These are phyloP conservation scores for Bombyx mori DNA, from an alignment of 1,140 invertebrate species.

Conservation along the genomic window DNA sequence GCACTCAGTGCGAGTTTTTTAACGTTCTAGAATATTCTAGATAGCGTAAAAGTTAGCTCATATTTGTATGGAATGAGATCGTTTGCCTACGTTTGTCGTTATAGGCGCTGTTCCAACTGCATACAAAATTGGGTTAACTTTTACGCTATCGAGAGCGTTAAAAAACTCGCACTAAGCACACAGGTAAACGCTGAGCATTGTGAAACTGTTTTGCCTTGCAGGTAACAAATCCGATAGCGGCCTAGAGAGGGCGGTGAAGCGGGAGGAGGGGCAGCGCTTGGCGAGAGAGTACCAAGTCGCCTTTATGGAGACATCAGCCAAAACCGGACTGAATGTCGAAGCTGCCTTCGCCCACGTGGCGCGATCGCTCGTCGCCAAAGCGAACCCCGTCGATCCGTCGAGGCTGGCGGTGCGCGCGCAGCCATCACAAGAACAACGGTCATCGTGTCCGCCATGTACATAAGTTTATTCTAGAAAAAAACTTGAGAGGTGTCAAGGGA, in stretches of 20 bases:
- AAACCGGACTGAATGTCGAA: slow-evolving; percentile 88
- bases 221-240: slow-evolving; percentile 88
- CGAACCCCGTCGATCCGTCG: slow-evolving; percentile 52
- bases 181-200: neutral
- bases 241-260: slow-evolving; percentile 79
- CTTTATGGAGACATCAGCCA: slow-evolving; percentile 91
- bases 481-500: too few relatives aligned
- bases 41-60: too few relatives aligned
- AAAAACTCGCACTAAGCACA: neutral
- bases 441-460: slow-evolving; percentile 56
- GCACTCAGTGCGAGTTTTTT: neutral
- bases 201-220: slow-evolving; percentile 43
- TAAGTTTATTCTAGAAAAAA: slow-evolving; percentile 26
- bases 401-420: slow-evolving; percentile 59
- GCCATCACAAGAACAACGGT: slow-evolving; percentile 49
- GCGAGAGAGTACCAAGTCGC: slow-evolving; percentile 86
- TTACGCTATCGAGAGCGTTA: too few relatives aligned
- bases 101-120: too few relatives aligned
- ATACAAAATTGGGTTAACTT: too few relatives aligned
- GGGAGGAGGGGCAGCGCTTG: slow-evolving; percentile 86
- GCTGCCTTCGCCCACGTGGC: slow-evolving; percentile 86
- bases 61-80: too few relatives aligned
- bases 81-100: too few relatives aligned
- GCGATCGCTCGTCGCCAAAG: slow-evolving; percentile 70
- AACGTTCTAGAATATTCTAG: too few relatives aligned